These are phyloP conservation scores for Prionailurus bengalensis DNA, from an alignment of 2,113 vertebrate genomes.

Conservation along the genomic window DNA sequence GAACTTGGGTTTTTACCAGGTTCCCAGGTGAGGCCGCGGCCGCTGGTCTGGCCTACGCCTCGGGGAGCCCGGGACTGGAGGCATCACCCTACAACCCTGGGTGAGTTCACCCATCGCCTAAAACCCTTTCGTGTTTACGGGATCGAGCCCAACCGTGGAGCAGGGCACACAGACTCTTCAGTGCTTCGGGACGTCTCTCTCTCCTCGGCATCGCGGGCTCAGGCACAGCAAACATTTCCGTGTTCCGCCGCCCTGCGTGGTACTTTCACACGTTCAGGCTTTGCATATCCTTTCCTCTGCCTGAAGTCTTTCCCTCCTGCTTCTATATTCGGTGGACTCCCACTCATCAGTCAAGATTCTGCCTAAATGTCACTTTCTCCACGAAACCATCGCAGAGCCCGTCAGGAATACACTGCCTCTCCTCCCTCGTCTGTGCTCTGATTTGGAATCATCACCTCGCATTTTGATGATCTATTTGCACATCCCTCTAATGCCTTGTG, in stretches of 20 bases:
- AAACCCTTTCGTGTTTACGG: neutral
- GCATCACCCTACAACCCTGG: neutral
- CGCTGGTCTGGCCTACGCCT: neutral
- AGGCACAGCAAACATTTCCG: neutral
- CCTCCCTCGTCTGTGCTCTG: neutral
- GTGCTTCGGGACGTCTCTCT: neutral
- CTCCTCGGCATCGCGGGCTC: neutral
- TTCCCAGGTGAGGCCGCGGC: neutral
- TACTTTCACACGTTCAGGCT: neutral
- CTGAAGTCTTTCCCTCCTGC: neutral
- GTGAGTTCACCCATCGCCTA: rapidly evolving
- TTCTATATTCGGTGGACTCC: conserved; percentile 63
- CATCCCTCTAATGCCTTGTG: neutral
- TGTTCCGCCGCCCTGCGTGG: rapidly evolving
- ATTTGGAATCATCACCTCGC: neutral
- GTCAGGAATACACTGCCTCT: neutral
- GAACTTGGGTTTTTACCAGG: neutral
- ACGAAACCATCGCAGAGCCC: neutral
- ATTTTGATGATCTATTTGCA: neutral
- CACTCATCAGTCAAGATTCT: conserved; percentile 50
- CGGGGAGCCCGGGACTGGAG: neutral
- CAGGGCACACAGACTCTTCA: too few species aligned
- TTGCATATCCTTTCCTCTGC: neutral
- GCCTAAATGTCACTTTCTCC: conserved; percentile 66
- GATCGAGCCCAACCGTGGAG: rapidly evolving